Conservation (phyloP, 1,140 invertebrate species). For the Drosophila guanche region DNA sequence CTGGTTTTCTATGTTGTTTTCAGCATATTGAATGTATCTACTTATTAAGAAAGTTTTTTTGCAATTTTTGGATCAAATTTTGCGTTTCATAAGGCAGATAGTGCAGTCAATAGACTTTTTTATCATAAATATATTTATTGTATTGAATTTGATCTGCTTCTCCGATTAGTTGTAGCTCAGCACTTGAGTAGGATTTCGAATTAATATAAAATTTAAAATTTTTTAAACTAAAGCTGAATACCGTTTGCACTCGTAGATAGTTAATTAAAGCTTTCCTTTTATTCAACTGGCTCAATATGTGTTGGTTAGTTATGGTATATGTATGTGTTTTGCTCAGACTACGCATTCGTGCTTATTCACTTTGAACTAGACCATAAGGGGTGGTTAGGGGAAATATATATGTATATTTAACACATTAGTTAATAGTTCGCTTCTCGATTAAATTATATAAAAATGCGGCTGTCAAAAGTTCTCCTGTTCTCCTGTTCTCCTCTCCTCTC, state of each 20-base stretch:
- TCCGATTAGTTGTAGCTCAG: constrained; percentile 30
- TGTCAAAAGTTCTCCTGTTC: constrained; percentile 55
- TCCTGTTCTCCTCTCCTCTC: constrained; percentile 2
- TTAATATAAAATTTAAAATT: constrained; percentile 60
- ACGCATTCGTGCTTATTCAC: constrained; percentile 48
- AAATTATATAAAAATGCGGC: constrained; percentile 72
- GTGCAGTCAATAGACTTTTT: constrained; percentile 63
- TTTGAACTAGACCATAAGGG: constrained; percentile 44
- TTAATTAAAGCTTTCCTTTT: constrained; percentile 75
- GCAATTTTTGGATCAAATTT: constrained; percentile 11
- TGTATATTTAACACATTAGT: constrained; percentile 70
- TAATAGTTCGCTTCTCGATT: constrained; percentile 47
- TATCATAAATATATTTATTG: constrained; percentile 19
- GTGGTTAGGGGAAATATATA: constrained; percentile 47
- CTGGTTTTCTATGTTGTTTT: constrained; percentile 24
- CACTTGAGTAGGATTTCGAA: constrained; percentile 17
- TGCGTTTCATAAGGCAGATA: constrained; percentile 69
- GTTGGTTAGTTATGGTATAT: constrained; percentile 56
- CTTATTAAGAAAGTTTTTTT: constrained; percentile 20
- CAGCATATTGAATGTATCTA: constrained; percentile 36
- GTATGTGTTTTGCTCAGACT: constrained; percentile 62
- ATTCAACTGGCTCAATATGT: constrained; percentile 68
- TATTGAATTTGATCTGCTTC: constrained; percentile 29
- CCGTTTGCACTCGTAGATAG: constrained; percentile 55
- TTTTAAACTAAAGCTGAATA: constrained; percentile 58